A percentile compares a stretch with the other conserved stretches of the same genome.
phyloP scores from a whole-genome alignment of 2,888 invertebrate species.

The Athalia rosae region DNA sequence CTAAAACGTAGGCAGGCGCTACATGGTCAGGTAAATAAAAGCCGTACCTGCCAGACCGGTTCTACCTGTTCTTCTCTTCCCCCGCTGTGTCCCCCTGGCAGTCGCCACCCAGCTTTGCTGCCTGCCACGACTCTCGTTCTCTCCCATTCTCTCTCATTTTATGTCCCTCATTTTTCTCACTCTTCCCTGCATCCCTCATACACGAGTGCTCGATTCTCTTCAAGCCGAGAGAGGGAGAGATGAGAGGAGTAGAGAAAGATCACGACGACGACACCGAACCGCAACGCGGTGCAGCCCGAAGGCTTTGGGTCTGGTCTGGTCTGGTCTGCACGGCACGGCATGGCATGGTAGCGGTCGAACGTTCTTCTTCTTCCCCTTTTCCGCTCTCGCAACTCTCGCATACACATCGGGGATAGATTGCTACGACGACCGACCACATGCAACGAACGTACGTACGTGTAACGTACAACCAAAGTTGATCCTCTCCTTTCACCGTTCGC shows the following conservation, averaged over 20 bases:
- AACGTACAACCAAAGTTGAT: not conserved
- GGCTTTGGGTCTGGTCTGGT: too few relatives aligned
- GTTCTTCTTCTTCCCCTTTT: slow-evolving; percentile 8
- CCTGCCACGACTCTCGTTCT: slow-evolving; percentile 11
- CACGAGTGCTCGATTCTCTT: not conserved
- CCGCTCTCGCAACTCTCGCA: slow-evolving; percentile 8
- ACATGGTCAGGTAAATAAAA: slow-evolving; percentile 69
- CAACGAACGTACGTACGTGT: not conserved
- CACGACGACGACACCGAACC: too few relatives aligned
- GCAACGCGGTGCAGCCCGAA: too few relatives aligned
- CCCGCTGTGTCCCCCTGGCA: not conserved
- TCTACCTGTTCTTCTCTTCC: slow-evolving; percentile 51
- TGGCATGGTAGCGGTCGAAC: not conserved
- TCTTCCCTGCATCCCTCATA: not conserved
- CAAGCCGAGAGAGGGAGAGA: too few relatives aligned
- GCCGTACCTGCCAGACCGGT: slow-evolving; percentile 71
- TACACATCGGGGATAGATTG: not conserved
- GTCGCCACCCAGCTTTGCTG: not conserved
- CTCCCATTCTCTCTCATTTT: slow-evolving; percentile 14
- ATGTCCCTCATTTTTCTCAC: not conserved
- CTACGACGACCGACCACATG: not conserved
- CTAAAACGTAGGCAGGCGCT: slow-evolving; percentile 63
- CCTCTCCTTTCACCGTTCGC: slow-evolving; percentile 18
- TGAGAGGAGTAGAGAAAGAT: too few relatives aligned
- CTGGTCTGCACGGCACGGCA: too few relatives aligned